Conservation (phyloP, 2,797 vertebrate species). For the Diplodus sargus region DNA sequence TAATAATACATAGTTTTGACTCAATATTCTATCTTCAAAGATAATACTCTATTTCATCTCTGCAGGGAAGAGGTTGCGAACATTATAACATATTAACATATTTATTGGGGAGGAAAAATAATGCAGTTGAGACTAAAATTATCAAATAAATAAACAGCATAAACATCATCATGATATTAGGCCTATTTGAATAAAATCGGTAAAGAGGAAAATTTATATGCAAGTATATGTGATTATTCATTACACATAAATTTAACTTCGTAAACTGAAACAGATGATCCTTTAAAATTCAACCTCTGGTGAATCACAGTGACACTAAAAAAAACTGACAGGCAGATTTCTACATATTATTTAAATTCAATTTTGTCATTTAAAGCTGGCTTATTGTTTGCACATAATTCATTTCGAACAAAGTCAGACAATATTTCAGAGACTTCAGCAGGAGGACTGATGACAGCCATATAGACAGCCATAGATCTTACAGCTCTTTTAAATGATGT, state of each 20-base stretch:
- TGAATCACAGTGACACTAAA: constrained; percentile 15
- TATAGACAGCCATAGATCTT: constrained; percentile 42
- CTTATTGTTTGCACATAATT: constrained; percentile 28
- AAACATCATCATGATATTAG: background rate
- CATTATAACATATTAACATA: background rate
- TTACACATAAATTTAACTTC: background rate
- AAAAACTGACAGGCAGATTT: background rate
- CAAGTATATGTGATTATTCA: background rate
- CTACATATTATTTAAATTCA: constrained; percentile 18
- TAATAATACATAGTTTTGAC: background rate
- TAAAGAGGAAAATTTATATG: too few species aligned
- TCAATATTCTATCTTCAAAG: background rate
- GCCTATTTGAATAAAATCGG: too few species aligned
- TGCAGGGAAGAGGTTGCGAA: background rate
- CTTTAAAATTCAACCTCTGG: constrained; percentile 1
- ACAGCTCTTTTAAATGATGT: constrained; percentile 60
- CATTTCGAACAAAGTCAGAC: constrained; percentile 28
- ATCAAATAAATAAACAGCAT: background rate
- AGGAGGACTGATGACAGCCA: constrained; percentile 33
- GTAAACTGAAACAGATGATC: background rate
- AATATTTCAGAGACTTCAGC: constrained; percentile 30
- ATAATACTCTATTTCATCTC: background rate
- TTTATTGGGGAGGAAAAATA: background rate
- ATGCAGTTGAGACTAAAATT: background rate
- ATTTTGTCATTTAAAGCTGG: constrained; percentile 37